These are phyloP conservation scores for Tenthredo notha DNA, from an alignment of 2,888 invertebrate genomes.

Conservation along the genomic window DNA sequence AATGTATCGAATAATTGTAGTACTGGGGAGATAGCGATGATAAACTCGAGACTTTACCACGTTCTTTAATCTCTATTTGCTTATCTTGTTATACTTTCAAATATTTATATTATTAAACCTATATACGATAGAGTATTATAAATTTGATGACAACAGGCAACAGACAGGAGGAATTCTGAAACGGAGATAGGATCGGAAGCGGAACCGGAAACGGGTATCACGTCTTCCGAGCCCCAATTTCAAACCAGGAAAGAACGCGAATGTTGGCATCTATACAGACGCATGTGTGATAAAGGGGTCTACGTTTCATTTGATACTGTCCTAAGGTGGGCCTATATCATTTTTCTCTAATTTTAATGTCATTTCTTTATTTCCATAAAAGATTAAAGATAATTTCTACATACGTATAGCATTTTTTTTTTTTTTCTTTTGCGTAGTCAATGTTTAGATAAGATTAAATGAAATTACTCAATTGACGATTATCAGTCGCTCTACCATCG, in stretches of 20 bases:
- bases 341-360: slow-evolving; percentile 13
- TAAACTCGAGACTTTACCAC: not conserved
- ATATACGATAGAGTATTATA: not conserved
- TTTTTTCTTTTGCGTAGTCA: not conserved
- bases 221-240: slow-evolving; percentile 78
- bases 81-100: not conserved
- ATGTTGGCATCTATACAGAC: slow-evolving; percentile 85
- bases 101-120: not conserved
- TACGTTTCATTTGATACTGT: slow-evolving; percentile 86
- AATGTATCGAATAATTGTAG: not conserved
- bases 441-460: not conserved
- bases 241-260: slow-evolving; percentile 82
- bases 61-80: not conserved
- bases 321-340: slow-evolving; percentile 75
- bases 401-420: too few species aligned
- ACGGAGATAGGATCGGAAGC: slow-evolving; percentile 56
- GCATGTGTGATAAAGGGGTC: slow-evolving; percentile 85
- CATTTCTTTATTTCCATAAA: not conserved
- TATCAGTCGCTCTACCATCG: too few species aligned
- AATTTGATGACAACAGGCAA: not conserved
- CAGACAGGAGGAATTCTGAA: slow-evolving; percentile 39
- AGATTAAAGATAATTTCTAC: not conserved
- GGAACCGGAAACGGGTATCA: slow-evolving; percentile 56
- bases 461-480: not conserved
- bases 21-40: not conserved